Conservation (phyloP, 2,888 invertebrate genomes). For the Nymphalis c-album region DNA sequence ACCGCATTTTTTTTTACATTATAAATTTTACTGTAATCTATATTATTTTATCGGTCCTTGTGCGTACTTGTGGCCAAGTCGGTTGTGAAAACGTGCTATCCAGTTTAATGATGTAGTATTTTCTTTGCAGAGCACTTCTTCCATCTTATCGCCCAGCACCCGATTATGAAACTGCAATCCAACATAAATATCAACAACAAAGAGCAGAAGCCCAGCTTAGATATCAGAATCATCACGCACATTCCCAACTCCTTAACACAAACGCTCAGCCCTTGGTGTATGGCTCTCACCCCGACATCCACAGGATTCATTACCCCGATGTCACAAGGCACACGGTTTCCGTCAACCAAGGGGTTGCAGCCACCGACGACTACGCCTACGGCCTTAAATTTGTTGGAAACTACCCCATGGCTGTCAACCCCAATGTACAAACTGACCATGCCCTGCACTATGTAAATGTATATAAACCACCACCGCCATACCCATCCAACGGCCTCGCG, state of each 20-base stretch:
- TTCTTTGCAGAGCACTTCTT: slow-evolving; percentile 84
- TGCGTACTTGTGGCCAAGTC: too few species aligned
- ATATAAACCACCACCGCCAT: slow-evolving; percentile 92
- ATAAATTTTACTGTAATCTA: neutral
- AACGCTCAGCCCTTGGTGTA: slow-evolving; percentile 73
- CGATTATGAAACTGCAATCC: slow-evolving; percentile 96
- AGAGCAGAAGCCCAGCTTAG: slow-evolving; percentile 66
- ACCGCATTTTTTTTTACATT: too few species aligned
- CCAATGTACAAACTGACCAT: slow-evolving; percentile 67
- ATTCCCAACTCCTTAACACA: slow-evolving; percentile 49
- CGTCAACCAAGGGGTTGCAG: slow-evolving; percentile 51
- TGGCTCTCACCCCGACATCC: slow-evolving; percentile 89
- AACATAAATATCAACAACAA: slow-evolving; percentile 87
- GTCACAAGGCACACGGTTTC: slow-evolving; percentile 80
- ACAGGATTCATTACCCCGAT: slow-evolving; percentile 85
- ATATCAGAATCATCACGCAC: slow-evolving; percentile 64
- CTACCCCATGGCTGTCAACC: slow-evolving; percentile 70
- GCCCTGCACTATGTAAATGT: slow-evolving; percentile 83
- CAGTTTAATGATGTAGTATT: neutral
- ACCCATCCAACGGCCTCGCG: slow-evolving; percentile 88
- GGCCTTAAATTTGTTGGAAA: slow-evolving; percentile 62
- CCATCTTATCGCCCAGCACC: slow-evolving; percentile 95
- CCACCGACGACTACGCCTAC: slow-evolving; percentile 64
- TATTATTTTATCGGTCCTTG: too few species aligned
- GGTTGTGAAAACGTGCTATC: too few species aligned